Base-by-base conservation (phyloP, 2,888 invertebrate species). In the Cantharis nigra region DNA sequence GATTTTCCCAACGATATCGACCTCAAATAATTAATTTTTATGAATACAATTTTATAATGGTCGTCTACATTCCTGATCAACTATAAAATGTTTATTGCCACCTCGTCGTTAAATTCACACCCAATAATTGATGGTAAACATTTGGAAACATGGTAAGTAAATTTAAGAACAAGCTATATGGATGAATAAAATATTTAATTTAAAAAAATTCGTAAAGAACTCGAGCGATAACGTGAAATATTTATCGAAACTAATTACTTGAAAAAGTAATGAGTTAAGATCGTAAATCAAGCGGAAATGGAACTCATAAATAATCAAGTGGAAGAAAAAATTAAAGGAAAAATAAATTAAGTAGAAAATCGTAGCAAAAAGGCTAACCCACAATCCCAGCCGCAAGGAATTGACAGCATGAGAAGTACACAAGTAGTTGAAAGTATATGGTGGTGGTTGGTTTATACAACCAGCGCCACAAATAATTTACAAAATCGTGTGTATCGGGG, bases 381-480 rank as follows among this genome's bases (percentile, higher is more conserved):
- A 72, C 74, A 63, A 33, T 49, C 64, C 64, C 14, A 20, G 16
- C 28, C 20, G 26, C 23, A 23, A 67, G 26, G 26, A 26, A 20
- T 67, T 23, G 65, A 67, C 65, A 67, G 65, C 65, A 70, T n/a
- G 62, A 23, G 71, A 63, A 74, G 74, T 71, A 78, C 65, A 75
- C 72, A 75, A 76, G 69, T 69, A 72, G 71, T 65, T 49, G 69
- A 67, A 72, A 20, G 75, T 72, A 75, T 72, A 75, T 76, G 76
- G 76, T 76, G 76, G 76, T 75, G 70, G 78, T 75, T 65, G 65
- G 65, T 71, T 69, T 75, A 75, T 74, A 78, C 75, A 71, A 78
- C 70, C 69, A 77, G 76, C 71, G 76, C 77, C 79, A 78, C 81
- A 80, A 81, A 81, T 81, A 81, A 81, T 81, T 81, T 78, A 81